Conservation (phyloP, 2,888 invertebrate genomes). For the Ennomos fuscantarius region DNA sequence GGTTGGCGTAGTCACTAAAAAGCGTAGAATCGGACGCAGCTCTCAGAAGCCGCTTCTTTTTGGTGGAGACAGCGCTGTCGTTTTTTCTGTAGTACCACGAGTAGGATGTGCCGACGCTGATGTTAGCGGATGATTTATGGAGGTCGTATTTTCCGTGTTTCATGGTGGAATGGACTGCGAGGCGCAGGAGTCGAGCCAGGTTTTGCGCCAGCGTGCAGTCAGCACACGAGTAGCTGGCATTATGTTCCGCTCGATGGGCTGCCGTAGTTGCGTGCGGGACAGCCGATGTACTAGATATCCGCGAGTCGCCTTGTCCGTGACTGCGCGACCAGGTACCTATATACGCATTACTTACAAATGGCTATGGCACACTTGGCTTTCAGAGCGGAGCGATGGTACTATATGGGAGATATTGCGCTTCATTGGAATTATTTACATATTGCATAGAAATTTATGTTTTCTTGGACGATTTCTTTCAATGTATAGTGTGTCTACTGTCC, state of each 20-base stretch:
- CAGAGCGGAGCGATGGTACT: conserved; percentile 74
- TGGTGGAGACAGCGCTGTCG: conserved; percentile 61
- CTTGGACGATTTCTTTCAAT: conserved; percentile 47
- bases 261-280: conserved; percentile 61
- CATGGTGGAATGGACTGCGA: conserved; percentile 67
- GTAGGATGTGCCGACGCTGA: conserved; percentile 78
- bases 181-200: conserved; percentile 66
- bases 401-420: conserved; percentile 65
- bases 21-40: conserved; percentile 80
- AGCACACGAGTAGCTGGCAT: conserved; percentile 64
- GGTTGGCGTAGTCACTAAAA: conserved; percentile 81
- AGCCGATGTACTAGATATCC: conserved; percentile 58
- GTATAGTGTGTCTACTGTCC: too few species aligned
- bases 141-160: conserved; percentile 84
- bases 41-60: conserved; percentile 67
- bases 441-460: conserved; percentile 59
- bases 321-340: conserved; percentile 57
- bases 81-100: conserved; percentile 82
- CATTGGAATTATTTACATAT: conserved; percentile 44
- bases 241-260: conserved; percentile 68
- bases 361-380: conserved; percentile 72
- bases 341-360: conserved; percentile 61
- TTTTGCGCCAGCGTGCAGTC: conserved; percentile 64
- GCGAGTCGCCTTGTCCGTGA: conserved; percentile 59
- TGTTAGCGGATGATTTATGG: conserved; percentile 76